Evolutionary conservation across 1,140 invertebrate genomes (phyloP).

Genomic region (Drosophila orena): DNA sequence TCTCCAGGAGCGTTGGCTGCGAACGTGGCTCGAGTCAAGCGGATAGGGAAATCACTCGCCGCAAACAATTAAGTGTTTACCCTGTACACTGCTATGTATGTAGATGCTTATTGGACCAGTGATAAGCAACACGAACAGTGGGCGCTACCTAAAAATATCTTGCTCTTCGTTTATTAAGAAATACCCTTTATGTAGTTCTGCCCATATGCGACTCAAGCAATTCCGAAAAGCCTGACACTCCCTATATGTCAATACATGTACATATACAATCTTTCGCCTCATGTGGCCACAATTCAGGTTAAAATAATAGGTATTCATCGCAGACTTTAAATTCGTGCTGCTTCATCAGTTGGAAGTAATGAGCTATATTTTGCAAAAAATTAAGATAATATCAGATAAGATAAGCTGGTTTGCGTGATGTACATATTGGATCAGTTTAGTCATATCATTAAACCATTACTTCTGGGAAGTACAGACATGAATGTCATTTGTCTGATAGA

Average conservation of each 20-base stretch:
- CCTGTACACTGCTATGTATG: slow-evolving; percentile 4
- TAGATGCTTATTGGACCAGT: slow-evolving; percentile 8
- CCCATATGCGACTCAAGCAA: slow-evolving; percentile 14
- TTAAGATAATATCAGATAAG: slow-evolving; percentile 26
- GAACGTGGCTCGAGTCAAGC: slow-evolving; percentile 23
- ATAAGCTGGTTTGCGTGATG: slow-evolving; percentile 1
- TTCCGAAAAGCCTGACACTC: slow-evolving; percentile 24
- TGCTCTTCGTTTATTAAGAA: neutral
- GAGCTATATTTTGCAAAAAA: slow-evolving; percentile 5
- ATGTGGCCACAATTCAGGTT: slow-evolving; percentile 7
- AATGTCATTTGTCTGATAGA: neutral
- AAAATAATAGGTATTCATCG: neutral
- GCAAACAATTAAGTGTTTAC: slow-evolving; percentile 42
- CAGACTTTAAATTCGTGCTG: neutral
- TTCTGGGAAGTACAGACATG: no score
- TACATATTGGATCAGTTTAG: slow-evolving; percentile 19
- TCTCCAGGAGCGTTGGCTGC: slow-evolving; percentile 10
- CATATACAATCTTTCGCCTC: neutral
- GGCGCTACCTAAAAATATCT: neutral
- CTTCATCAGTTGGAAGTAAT: neutral
- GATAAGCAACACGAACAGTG: slow-evolving; percentile 3
- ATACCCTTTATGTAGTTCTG: neutral
- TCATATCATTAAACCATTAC: neutral
- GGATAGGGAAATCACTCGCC: slow-evolving; percentile 42
- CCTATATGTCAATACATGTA: slow-evolving; percentile 25